Evolutionary conservation across 2,888 invertebrate species (phyloP), one percentile per base, ranked within the genome.

Genomic region (Cryptosula pallasiana): DNA sequence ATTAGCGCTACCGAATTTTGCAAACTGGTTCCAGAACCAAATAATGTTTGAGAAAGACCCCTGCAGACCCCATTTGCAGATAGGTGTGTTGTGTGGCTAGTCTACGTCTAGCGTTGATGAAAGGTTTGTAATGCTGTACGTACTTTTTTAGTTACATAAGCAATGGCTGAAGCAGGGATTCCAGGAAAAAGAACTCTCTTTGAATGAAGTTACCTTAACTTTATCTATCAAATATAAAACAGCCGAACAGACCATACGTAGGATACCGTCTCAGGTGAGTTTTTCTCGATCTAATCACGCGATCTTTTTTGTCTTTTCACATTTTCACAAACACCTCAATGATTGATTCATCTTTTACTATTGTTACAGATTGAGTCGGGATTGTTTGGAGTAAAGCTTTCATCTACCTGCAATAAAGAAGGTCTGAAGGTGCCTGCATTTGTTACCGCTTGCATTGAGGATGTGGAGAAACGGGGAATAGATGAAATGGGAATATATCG

Each of bases 401-500:
- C 70, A 2, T 29, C 9, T 54, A 73, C 35, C 2, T 34, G 58
- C 71, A 45, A 71, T 34, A 74, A 85, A 84, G 76, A 81, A 85
- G 36, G 70, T 5, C 29, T 70, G 45, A 81, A 84, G 27, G 83
- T 89, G 74, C 95, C 95, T 75, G 93, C 94, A 83, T 91, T 96
- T 78, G 90, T 95, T 78, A 92, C 92, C 76, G 91, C 94, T 72
- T 95, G 95, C 84, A 91, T 95, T 74, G 89, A 94, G 72, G 95
- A 95, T 85, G 94, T 95, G 72, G 95, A 95, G 84, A 88, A 92
- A 76, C 89, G 95, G 78, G 84, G 84, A 29, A 91, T 95, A 86
- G 89, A 90, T 76, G 95, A 95, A 87, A 91, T 95, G 71, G 96
- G 96, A 72, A 89, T 96, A 76, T 96, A 96, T 87, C 89, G 95